A percentile compares a stretch with the other conserved stretches of the same genome.
Evolutionary conservation across 2,113 vertebrate species (phyloP).

Genomic region (Sinosuthora webbiana): DNA sequence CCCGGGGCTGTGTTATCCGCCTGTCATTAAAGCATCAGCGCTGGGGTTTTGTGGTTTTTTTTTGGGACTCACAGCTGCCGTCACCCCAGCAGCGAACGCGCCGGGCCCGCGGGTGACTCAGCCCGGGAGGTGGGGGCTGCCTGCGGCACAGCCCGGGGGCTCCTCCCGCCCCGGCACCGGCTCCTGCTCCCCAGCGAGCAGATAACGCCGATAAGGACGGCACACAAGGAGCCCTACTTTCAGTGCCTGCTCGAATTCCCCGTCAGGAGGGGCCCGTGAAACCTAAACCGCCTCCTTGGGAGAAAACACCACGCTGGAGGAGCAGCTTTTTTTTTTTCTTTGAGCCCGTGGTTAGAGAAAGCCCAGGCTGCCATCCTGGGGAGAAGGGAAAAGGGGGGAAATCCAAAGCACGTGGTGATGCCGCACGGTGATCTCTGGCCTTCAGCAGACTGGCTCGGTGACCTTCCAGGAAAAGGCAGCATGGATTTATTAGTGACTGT

Average conservation of each 20-base stretch:
- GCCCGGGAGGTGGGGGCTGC: not conserved
- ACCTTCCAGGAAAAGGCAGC: not conserved
- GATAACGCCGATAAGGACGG: not conserved
- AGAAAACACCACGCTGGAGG: not conserved
- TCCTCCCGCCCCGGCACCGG: not conserved
- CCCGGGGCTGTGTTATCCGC: not conserved
- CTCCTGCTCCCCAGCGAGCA: not conserved
- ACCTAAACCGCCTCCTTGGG: not conserved
- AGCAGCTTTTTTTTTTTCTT: not conserved
- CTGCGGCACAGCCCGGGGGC: not conserved
- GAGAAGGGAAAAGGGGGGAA: not conserved
- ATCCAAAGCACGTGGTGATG: not conserved
- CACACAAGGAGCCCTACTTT: not conserved
- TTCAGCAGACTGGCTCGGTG: not conserved
- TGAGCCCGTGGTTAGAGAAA: not conserved
- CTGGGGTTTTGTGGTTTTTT: not conserved
- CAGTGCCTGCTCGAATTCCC: not conserved
- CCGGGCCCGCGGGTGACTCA: not conserved
- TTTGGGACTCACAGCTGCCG: not conserved
- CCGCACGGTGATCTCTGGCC: not conserved
- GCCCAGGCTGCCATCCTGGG: not conserved
- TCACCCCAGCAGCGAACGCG: not conserved
- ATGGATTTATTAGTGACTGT: fast-evolving
- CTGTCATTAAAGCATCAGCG: not conserved
- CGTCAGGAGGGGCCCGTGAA: not conserved